Evolutionary conservation across 1,140 invertebrate genomes (phyloP).

Genomic region (Cataglyphis hispanica): DNA sequence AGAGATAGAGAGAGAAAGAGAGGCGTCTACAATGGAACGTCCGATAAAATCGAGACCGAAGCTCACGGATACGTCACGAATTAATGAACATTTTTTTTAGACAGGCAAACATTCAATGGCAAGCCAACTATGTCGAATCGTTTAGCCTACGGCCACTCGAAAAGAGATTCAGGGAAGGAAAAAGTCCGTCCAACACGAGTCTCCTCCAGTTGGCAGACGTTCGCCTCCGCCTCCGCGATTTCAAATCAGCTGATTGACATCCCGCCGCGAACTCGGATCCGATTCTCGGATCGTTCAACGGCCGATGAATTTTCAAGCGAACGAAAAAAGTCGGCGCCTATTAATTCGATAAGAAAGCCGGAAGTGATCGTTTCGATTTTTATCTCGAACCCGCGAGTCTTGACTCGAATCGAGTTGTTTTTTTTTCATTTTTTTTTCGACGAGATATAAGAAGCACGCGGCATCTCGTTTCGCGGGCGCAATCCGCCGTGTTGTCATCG

Average conservation of each 20-base stretch:
- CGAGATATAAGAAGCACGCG: background rate
- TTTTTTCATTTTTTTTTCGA: no score
- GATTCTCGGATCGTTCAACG: constrained; percentile 27
- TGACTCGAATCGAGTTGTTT: background rate
- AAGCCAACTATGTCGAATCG: constrained; percentile 59
- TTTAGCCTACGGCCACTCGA: constrained; percentile 61
- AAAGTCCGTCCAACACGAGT: constrained; percentile 51
- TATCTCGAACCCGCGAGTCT: background rate
- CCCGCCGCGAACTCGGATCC: constrained; percentile 3
- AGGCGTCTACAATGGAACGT: constrained; percentile 9
- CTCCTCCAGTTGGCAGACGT: constrained; percentile 62
- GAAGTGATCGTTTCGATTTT: constrained; percentile 12
- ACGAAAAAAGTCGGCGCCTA: constrained; percentile 11
- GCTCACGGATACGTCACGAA: constrained; percentile 47
- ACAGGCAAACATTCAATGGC: constrained; percentile 44
- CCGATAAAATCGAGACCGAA: constrained; percentile 29
- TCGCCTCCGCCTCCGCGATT: constrained; percentile 58
- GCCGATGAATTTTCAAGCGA: constrained; percentile 38
- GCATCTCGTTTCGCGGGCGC: constrained; percentile 12
- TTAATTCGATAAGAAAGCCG: constrained; percentile 7
- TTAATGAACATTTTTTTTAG: constrained; percentile 48
- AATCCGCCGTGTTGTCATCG: background rate
- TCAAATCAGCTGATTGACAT: constrained; percentile 60
- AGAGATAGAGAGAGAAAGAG: background rate
- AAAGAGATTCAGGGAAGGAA: constrained; percentile 47